Percentiles rank a stretch among this genome's conserved stretches.
phyloP scores from a whole-genome alignment of 2,888 invertebrate genomes.

The Stenichneumon culpator region DNA sequence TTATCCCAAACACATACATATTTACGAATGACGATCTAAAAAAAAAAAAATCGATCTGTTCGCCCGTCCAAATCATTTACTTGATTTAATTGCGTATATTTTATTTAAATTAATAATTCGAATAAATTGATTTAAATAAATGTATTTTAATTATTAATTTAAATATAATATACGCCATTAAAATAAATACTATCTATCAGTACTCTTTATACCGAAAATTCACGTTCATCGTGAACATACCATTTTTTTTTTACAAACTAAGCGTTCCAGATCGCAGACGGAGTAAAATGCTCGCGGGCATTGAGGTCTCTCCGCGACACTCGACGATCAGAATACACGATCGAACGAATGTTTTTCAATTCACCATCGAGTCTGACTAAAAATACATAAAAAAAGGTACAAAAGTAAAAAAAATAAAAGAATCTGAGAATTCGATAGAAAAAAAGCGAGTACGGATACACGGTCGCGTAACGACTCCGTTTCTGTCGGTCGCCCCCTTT shows the following conservation, averaged over 20 bases:
- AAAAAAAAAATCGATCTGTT: background rate
- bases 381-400: background rate
- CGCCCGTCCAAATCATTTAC: background rate
- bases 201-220: background rate
- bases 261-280: background rate
- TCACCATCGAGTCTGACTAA: background rate
- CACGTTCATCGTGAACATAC: background rate
- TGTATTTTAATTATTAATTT: background rate
- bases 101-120: background rate
- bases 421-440: background rate
- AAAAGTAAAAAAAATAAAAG: background rate
- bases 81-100: background rate
- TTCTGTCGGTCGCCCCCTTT: constrained; percentile 41
- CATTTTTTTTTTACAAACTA: background rate
- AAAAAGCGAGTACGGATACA: background rate
- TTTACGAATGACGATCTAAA: background rate
- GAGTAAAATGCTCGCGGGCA: constrained; percentile 29
- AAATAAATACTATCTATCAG: background rate
- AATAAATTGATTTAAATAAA: background rate
- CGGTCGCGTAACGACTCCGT: constrained; percentile 35
- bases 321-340: constrained; percentile 7
- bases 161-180: background rate
- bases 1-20: background rate
- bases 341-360: background rate
- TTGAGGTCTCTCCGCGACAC: constrained; percentile 27